Percentiles rank a stretch among this genome's conserved stretches.
phyloP scores from a whole-genome alignment of 2,888 invertebrate species.

The Leptarthrus brevirostris region DNA sequence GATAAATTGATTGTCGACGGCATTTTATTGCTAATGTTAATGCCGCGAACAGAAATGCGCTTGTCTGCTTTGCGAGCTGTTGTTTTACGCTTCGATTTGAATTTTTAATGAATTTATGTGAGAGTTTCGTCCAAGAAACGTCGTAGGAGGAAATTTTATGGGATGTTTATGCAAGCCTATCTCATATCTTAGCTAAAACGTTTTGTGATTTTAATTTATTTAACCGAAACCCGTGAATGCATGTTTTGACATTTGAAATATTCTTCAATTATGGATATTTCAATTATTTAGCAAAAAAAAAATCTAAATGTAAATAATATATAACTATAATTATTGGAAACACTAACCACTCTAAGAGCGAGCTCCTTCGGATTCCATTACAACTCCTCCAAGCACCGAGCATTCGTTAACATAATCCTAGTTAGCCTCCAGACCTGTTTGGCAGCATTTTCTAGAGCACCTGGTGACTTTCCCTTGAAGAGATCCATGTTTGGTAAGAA shows the following conservation, averaged over 20 bases:
- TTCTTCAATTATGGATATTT: conserved; percentile 10
- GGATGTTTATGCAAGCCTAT: not conserved
- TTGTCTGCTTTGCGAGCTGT: not conserved
- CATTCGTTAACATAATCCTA: conserved; percentile 91
- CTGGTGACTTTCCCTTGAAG: conserved; percentile 92
- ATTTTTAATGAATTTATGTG: conserved; percentile 46
- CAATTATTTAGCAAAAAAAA: no score
- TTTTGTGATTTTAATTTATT: not conserved
- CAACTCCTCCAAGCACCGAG: conserved; percentile 89
- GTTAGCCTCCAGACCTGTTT: conserved; percentile 95
- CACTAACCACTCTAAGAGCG: conserved; percentile 27
- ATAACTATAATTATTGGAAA: not conserved
- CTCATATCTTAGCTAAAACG: not conserved
- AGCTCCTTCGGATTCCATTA: conserved; percentile 66
- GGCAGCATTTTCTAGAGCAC: conserved; percentile 91
- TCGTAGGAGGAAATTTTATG: conserved; percentile 31
- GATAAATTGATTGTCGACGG: conserved; percentile 47
- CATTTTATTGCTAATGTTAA: conserved; percentile 48
- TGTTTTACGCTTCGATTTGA: conserved; percentile 27
- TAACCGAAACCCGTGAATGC: not conserved
- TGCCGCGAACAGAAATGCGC: conserved; percentile 18
- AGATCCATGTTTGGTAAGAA: conserved; percentile 94
- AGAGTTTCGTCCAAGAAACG: not conserved
- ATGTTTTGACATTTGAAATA: conserved; percentile 20
- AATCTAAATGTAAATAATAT: no score